A percentile compares a stretch with the other conserved stretches of the same genome.
Evolutionary conservation across 35 echinoderm and acorn worm species (phyloP).

Genomic region (Ophioderma brevispina): DNA sequence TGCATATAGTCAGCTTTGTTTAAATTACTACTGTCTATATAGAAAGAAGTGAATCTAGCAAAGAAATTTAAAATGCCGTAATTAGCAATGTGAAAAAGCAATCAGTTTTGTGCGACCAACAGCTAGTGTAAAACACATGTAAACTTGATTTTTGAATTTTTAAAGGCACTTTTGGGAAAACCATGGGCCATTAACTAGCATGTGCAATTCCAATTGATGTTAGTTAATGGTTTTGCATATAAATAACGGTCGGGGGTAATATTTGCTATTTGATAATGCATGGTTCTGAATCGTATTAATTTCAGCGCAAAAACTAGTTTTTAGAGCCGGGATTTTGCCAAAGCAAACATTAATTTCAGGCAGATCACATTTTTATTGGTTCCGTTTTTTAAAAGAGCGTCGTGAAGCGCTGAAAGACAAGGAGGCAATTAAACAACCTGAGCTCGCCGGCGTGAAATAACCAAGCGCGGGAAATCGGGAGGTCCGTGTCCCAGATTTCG

Average conservation of each 20-base stretch:
- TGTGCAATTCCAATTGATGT: slow-evolving; percentile 1
- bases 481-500: neutral
- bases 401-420: neutral
- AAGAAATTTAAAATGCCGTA: too few species aligned
- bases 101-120: too few species aligned
- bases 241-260: neutral
- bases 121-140: neutral
- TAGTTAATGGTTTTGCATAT: neutral
- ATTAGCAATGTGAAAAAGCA: too few species aligned
- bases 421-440: neutral
- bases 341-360: neutral
- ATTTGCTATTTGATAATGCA: neutral
- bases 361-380: slow-evolving; percentile 3
- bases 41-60: too few species aligned
- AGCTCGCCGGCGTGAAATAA: neutral
- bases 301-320: neutral
- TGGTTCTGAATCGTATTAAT: neutral
- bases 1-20: too few species aligned
- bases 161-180: neutral
- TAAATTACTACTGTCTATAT: too few species aligned
- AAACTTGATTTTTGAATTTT: neutral
- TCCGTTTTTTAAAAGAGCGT: neutral
- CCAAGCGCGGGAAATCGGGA: neutral
- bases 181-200: neutral
- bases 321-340: neutral